phyloP scores from a whole-genome alignment of 2,888 invertebrate genomes.

The Megaustenia siamemsis region DNA sequence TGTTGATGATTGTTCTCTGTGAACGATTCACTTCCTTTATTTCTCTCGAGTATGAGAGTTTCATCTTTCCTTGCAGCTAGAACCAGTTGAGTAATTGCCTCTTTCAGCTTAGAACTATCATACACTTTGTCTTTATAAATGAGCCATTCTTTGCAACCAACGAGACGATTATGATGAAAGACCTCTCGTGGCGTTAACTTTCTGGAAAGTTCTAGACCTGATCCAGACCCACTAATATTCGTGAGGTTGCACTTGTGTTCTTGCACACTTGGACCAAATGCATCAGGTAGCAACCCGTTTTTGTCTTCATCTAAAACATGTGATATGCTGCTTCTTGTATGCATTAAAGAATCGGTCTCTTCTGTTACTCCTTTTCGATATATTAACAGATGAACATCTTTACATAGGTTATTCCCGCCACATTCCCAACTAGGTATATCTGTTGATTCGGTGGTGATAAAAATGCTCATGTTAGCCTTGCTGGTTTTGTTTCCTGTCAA shows the following conservation, averaged over 20 bases:
- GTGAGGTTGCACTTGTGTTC: constrained; percentile 27
- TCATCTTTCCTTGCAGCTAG: background rate
- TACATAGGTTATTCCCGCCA: background rate
- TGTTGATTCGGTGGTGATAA: background rate
- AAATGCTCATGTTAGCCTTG: background rate
- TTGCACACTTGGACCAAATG: background rate
- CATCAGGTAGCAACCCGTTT: no score
- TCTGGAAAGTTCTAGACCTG: background rate
- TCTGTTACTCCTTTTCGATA: background rate
- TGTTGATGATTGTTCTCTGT: background rate
- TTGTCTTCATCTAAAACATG: background rate
- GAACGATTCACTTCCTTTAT: background rate
- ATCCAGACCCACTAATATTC: background rate
- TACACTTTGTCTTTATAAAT: constrained; percentile 62
- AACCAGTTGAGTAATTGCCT: constrained; percentile 1
- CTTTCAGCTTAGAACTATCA: constrained; percentile 35
- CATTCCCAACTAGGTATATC: background rate
- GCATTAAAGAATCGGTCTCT: background rate
- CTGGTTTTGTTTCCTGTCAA: background rate
- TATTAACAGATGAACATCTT: background rate
- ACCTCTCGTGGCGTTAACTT: constrained; percentile 58
- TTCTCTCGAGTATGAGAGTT: background rate
- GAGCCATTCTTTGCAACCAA: constrained; percentile 56
- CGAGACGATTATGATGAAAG: constrained; percentile 56
- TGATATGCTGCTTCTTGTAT: background rate